Conservation (phyloP, 2,888 invertebrate species). For the Macrosiphum euphorbiae region DNA sequence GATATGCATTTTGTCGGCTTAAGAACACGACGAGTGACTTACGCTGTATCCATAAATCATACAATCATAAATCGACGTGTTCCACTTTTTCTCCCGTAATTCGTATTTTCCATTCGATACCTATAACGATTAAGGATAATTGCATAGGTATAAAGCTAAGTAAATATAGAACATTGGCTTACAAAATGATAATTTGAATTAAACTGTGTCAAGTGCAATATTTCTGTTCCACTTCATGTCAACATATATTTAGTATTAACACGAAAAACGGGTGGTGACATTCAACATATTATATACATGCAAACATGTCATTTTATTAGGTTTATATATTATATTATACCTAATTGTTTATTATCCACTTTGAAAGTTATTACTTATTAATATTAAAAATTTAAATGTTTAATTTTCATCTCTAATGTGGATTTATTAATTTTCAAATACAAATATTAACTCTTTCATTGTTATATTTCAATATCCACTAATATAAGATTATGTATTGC, state of each 20-base stretch:
- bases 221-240: constrained; percentile 24
- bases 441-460: background rate
- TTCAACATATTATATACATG: background rate
- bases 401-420: background rate
- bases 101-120: background rate
- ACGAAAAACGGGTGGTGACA: background rate
- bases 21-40: background rate
- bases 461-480: background rate
- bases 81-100: background rate
- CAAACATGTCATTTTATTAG: background rate
- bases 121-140: constrained; percentile 12
- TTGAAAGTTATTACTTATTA: background rate
- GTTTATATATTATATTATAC: background rate
- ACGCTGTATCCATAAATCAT: background rate
- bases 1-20: background rate
- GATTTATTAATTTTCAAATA: background rate
- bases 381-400: background rate
- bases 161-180: constrained; percentile 17
- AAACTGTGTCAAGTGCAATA: constrained; percentile 45
- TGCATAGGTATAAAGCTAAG: background rate
- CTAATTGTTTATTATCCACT: background rate
- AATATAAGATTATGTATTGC: background rate
- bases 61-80: background rate
- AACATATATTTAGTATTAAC: background rate
- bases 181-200: constrained; percentile 3